Evolutionary conservation across 2,888 invertebrate species (phyloP).

Genomic region (Lasioglossum figueresi): DNA sequence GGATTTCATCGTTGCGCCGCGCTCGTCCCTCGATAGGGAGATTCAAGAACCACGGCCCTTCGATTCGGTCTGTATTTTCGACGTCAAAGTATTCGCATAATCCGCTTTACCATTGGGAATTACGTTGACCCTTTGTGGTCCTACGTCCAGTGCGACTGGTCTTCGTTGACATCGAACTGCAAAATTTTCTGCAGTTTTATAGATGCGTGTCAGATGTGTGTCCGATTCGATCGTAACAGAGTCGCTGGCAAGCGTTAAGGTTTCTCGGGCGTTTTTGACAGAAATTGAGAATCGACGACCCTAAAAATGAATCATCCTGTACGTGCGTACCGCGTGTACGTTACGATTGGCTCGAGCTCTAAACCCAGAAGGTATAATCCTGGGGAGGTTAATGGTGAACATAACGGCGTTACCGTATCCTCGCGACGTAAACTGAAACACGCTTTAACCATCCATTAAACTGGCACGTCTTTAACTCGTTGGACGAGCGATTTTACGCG

Average conservation of each 20-base stretch:
- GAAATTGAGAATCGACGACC: too few species aligned
- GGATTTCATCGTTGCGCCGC: conserved; percentile 60
- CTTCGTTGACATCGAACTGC: background rate
- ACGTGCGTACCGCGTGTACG: conserved; percentile 20
- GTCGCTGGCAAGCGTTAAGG: background rate
- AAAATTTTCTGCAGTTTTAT: background rate
- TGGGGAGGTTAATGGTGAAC: conserved; percentile 68
- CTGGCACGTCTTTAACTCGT: conserved; percentile 50
- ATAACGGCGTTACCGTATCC: conserved; percentile 57
- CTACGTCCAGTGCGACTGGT: background rate
- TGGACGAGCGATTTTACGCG: conserved; percentile 52
- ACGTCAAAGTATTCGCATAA: background rate
- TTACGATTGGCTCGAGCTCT: conserved; percentile 64
- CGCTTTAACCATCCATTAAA: conserved; percentile 66
- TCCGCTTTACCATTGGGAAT: background rate
- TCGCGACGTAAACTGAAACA: conserved; percentile 62
- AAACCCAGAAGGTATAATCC: conserved; percentile 73
- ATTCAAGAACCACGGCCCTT: background rate
- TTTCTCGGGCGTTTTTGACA: background rate
- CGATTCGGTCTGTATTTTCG: background rate
- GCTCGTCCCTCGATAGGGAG: conserved; percentile 1
- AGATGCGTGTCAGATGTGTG: too few species aligned
- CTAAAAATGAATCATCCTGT: background rate
- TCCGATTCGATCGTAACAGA: background rate
- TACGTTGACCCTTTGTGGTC: background rate